Percentiles rank a stretch among this genome's conserved stretches.
These are phyloP conservation scores for Labeo rohita DNA, from an alignment of 2,113 vertebrate species.

Conservation along the genomic window DNA sequence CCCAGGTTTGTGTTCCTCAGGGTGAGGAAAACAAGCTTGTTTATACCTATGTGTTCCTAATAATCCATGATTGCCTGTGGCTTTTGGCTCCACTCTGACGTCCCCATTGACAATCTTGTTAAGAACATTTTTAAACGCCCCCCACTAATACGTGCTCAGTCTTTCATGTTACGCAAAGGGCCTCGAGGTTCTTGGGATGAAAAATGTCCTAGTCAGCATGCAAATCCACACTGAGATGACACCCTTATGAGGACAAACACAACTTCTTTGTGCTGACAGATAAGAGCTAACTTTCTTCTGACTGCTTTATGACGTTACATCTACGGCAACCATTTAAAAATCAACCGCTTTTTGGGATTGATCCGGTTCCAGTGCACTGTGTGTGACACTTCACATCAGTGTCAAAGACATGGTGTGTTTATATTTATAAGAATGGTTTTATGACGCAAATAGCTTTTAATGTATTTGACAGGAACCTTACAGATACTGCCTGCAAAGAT, in stretches of 20 bases:
- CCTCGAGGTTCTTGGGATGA: slow-evolving; percentile 20
- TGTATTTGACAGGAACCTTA: slow-evolving; percentile 18
- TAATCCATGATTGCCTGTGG: slow-evolving; percentile 32
- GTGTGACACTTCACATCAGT: slow-evolving; percentile 11
- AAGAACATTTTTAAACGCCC: slow-evolving; percentile 24
- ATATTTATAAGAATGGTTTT: slow-evolving; percentile 17
- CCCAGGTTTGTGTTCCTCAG: slow-evolving; percentile 2
- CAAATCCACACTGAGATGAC: slow-evolving; percentile 21
- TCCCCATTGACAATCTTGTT: slow-evolving; percentile 44
- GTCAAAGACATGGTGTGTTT: slow-evolving; percentile 14
- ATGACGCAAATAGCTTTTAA: slow-evolving; percentile 14
- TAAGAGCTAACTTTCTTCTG: neutral
- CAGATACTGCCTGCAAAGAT: neutral
- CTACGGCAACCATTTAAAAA: neutral
- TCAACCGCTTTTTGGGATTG: neutral
- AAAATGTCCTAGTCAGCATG: slow-evolving; percentile 39
- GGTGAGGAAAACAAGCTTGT: slow-evolving; percentile 28
- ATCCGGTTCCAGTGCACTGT: neutral
- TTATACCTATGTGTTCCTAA: slow-evolving; percentile 33
- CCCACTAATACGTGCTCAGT: slow-evolving; percentile 35
- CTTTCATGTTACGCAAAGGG: slow-evolving; percentile 38
- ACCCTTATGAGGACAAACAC: slow-evolving; percentile 21
- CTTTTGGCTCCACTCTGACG: slow-evolving; percentile 16
- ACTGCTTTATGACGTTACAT: slow-evolving; percentile 5
- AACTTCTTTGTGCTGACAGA: slow-evolving; percentile 5